phyloP scores from a whole-genome alignment of 92 coral and sea anemone genomes.

The Epizoanthus rinbou region DNA sequence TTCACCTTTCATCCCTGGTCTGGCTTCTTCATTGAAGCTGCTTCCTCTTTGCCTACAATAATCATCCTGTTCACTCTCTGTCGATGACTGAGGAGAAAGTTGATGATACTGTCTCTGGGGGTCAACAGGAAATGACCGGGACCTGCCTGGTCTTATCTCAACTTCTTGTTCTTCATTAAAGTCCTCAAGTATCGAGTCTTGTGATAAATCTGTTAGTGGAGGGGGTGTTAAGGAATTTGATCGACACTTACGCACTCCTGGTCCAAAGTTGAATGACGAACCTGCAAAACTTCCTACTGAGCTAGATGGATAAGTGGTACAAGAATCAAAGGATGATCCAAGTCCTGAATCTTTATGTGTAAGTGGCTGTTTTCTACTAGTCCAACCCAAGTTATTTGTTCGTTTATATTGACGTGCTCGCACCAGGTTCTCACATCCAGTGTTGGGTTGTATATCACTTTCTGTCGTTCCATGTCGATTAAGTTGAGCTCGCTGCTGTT shows the following conservation, averaged over 20 bases:
- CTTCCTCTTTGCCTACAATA: conserved; percentile 63
- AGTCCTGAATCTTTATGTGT: conserved; percentile 94
- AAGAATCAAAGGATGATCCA: conserved; percentile 88
- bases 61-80: conserved; percentile 96
- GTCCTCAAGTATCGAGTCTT: conserved; percentile 81
- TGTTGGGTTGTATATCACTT: conserved; percentile 76
- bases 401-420: conserved; percentile 74
- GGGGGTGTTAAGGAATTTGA: conserved; percentile 91
- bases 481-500: conserved; percentile 63
- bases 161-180: conserved; percentile 66
- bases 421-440: conserved; percentile 86
- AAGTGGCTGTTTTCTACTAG: conserved; percentile 75
- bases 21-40: conserved; percentile 83
- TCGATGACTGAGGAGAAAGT: conserved; percentile 95
- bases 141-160: conserved; percentile 97
- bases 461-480: conserved; percentile 58
- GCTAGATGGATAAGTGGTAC: conserved; percentile 48
- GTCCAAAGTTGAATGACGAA: conserved; percentile 49
- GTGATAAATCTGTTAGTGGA: conserved; percentile 69
- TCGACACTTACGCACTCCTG: conserved; percentile 65
- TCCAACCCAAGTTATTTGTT: conserved; percentile 75
- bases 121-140: conserved; percentile 99
- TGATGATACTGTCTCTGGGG: conserved; percentile 86
- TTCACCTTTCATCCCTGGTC: conserved; percentile 97
- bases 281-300: conserved; percentile 52